Conservation (phyloP, 2,797 vertebrate genomes). For the Rhincodon typus region DNA sequence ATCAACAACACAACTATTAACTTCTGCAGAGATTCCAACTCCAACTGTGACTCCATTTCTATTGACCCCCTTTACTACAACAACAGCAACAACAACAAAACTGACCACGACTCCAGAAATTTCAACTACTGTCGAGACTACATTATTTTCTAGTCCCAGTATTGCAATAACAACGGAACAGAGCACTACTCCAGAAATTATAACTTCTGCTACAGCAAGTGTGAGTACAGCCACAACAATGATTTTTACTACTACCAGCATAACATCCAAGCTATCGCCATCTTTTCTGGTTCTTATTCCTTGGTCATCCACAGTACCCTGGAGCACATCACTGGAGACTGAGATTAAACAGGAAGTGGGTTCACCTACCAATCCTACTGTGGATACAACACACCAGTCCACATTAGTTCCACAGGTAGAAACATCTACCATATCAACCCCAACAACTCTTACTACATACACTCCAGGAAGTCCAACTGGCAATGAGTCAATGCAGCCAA, state of each 20-base stretch:
- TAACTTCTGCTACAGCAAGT: neutral
- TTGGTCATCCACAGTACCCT: neutral
- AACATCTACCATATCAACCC: neutral
- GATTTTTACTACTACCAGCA: neutral
- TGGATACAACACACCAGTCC: neutral
- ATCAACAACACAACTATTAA: too few species aligned
- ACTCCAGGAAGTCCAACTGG: neutral
- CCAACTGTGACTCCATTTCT: neutral
- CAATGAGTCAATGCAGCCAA: neutral
- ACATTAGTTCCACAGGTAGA: neutral
- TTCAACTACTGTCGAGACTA: neutral
- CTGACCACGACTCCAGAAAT: neutral
- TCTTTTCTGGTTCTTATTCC: neutral
- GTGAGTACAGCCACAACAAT: neutral
- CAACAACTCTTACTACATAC: neutral
- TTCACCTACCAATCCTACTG: neutral
- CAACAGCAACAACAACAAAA: neutral
- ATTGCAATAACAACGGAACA: neutral
- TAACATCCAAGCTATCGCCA: neutral
- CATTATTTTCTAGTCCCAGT: neutral
- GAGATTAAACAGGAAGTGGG: neutral
- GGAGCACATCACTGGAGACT: neutral
- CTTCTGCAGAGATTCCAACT: neutral
- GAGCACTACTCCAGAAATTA: neutral
- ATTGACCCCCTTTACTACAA: neutral